Conservation (phyloP, 2,113 vertebrate species). For the Megaceryle maxima region DNA sequence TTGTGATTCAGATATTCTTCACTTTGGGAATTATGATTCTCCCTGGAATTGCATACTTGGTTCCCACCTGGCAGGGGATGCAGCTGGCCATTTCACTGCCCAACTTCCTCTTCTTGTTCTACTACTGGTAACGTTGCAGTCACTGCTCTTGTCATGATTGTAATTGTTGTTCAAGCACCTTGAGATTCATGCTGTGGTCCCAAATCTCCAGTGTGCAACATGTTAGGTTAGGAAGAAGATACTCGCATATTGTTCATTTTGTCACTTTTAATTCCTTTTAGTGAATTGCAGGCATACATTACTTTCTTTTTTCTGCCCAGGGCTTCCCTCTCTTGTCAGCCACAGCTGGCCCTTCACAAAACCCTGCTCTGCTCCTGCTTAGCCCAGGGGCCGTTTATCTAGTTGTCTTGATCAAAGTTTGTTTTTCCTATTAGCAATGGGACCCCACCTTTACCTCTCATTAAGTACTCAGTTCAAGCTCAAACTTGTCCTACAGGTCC, state of each 20-base stretch:
- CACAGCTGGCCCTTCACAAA: not conserved
- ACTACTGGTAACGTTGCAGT: slow-evolving; percentile 86
- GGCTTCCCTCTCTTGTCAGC: not conserved
- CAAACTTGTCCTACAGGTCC: not conserved
- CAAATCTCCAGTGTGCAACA: not conserved
- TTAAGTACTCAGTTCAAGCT: not conserved
- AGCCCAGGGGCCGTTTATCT: not conserved
- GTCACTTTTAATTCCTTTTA: not conserved
- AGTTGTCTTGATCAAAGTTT: not conserved
- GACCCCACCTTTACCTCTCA: not conserved
- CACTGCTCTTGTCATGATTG: not conserved
- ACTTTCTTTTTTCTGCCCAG: not conserved
- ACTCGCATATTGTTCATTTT: not conserved
- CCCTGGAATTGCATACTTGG: slow-evolving; percentile 90
- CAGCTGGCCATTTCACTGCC: slow-evolving; percentile 89
- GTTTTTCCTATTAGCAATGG: not conserved
- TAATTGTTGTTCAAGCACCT: not conserved
- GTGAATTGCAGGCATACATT: not conserved
- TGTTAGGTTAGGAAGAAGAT: not conserved
- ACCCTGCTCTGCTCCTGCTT: not conserved
- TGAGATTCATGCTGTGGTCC: not conserved
- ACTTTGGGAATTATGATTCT: slow-evolving; percentile 90
- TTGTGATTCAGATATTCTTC: slow-evolving; percentile 93
- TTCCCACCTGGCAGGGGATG: slow-evolving; percentile 89
- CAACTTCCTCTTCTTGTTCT: slow-evolving; percentile 90